Conservation (phyloP, 2,113 vertebrate genomes). For the Corydoras sp. region DNA sequence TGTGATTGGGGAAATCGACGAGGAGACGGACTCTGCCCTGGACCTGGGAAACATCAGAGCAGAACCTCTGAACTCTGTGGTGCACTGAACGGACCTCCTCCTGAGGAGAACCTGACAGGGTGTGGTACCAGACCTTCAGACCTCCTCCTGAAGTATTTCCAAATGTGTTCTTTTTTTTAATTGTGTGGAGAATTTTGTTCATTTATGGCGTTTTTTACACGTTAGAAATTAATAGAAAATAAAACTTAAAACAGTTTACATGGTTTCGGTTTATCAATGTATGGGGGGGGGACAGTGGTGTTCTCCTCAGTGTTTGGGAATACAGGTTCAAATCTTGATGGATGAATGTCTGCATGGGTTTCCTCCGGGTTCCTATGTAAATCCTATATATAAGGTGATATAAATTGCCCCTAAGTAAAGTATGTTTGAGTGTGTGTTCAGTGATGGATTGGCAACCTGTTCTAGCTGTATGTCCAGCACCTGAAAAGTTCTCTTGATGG, state of each 20-base stretch:
- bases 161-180: constrained; percentile 22
- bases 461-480: no score
- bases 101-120: not conserved
- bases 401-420: no score
- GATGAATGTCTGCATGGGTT: no score
- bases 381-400: no score
- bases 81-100: constrained; percentile 64
- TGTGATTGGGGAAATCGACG: constrained; percentile 97
- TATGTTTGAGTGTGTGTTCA: no score
- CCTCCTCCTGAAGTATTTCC: not conserved
- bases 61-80: constrained; percentile 92
- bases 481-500: no score
- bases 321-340: no score
- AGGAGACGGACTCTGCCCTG: constrained; percentile 93
- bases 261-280: no score
- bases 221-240: constrained; percentile 22
- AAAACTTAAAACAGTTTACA: not conserved
- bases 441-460: no score
- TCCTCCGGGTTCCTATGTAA: no score
- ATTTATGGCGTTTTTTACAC: constrained; percentile 30
- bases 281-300: no score
- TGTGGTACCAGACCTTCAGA: not conserved
- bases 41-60: constrained; percentile 94
- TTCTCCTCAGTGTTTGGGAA: no score
- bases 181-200: constrained; percentile 6